phyloP scores from a whole-genome alignment of 2,113 vertebrate genomes.

The Cichladusa arquata region DNA sequence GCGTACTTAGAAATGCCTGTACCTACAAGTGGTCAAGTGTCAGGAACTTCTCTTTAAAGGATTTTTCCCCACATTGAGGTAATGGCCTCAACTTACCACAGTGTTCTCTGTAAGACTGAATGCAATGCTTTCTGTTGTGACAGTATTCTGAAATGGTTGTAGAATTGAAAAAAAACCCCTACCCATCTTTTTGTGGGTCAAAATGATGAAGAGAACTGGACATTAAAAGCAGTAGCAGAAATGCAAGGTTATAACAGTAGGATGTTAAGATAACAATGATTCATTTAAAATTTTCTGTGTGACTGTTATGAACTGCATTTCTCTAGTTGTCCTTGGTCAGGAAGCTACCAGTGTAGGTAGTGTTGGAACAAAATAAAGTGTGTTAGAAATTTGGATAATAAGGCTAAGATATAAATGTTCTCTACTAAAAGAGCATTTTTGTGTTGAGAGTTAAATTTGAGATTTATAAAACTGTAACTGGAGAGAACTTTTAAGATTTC shows the following conservation, averaged over 20 bases:
- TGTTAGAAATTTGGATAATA: not conserved
- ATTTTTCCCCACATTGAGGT: fast-evolving
- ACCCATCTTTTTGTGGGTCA: not conserved
- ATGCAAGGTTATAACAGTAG: not conserved
- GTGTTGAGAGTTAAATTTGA: not conserved
- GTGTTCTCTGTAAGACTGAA: not conserved
- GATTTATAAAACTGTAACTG: not conserved
- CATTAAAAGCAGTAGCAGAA: not conserved
- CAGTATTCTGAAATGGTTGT: not conserved
- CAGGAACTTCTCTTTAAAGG: not conserved
- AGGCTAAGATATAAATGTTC: not conserved
- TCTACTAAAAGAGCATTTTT: not conserved
- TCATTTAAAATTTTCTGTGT: not conserved
- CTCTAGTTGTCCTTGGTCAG: not conserved
- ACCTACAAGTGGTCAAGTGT: not conserved
- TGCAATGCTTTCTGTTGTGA: not conserved
- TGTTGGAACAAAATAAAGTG: not conserved
- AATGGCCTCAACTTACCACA: fast-evolving
- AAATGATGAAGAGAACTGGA: not conserved
- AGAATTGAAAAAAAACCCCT: not conserved
- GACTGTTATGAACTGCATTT: not conserved
- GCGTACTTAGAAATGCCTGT: not conserved
- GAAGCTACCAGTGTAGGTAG: not conserved
- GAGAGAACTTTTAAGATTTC: not conserved
- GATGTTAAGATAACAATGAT: not conserved